Evolutionary conservation across 2,113 vertebrate genomes (phyloP), one percentile per base, ranked within the genome.

Genomic region (Oxyura jamaicensis): DNA sequence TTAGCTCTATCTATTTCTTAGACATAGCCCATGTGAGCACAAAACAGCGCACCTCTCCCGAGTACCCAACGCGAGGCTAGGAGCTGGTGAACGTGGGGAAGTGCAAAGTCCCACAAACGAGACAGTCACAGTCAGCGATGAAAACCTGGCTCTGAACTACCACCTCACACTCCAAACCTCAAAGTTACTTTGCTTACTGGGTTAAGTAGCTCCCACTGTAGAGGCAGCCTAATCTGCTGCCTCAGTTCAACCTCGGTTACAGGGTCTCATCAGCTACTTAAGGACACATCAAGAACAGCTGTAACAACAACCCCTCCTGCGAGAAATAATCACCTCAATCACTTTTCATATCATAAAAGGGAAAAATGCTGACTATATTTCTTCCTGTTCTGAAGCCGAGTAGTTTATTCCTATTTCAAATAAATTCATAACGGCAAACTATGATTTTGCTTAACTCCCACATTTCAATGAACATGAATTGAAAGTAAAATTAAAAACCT

Each of bases 71-170:
- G 25, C 67, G 26, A 83, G 66, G 39, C 10, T 42, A 53, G 60
- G 13, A 44, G 72, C 19, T 56, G 72, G 36, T 15, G 42, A 29
- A 58, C 2, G 1, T 0, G 6, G 29, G 14, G 33, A 73, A 52
- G 50, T 1, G 1, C 25, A 13, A 53, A 55, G 42, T 76, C 31
- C 58, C 53, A 17, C 21, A 26, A 11, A 28, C 0, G 13, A 85
- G 33, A 39, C 0, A 0, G 71, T 39, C 50, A 74, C 2, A 6
- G 62, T 14, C 35, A 42, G 50, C 4, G 2, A 53, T 14, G 35
- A 62, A 58, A 88, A 28, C 15, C 19, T 19, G 18, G 15, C 26
- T 88, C 44, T 53, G 50, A 48, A 42, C 20, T 17, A 39, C 56
- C 17, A 39, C 9, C 35, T 80, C 3, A 0, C 0, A 1, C 42